A percentile compares a stretch with the other conserved stretches of the same genome.
Conservation (phyloP, 2,113 vertebrate species). For the Sinocyclocheilus anophthalmus region DNA sequence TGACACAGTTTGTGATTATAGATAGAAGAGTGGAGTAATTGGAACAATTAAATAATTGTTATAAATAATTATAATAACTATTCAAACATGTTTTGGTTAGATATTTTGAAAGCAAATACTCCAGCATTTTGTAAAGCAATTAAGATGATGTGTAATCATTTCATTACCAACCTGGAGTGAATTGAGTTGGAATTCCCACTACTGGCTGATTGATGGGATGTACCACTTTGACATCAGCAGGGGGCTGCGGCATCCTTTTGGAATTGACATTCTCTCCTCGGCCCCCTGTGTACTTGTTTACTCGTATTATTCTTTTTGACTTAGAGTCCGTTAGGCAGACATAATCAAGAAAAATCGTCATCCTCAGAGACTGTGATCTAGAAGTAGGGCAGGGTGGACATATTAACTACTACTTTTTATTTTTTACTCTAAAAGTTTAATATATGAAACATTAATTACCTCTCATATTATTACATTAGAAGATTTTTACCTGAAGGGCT, state of each 20-base stretch:
- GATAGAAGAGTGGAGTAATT: background rate
- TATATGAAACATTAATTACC: background rate
- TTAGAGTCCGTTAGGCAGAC: slow-evolving; percentile 82
- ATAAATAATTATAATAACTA: background rate
- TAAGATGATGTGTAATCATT: background rate
- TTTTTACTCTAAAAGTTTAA: background rate
- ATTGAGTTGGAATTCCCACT: slow-evolving; percentile 39
- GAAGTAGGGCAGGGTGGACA: slow-evolving; percentile 28
- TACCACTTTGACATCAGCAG: slow-evolving; percentile 78
- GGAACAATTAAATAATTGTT: background rate
- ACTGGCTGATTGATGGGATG: slow-evolving; percentile 79
- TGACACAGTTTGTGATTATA: background rate
- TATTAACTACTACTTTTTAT: background rate
- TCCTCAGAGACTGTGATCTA: slow-evolving; percentile 74
- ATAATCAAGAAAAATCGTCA: slow-evolving; percentile 81
- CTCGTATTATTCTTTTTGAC: slow-evolving; percentile 76
- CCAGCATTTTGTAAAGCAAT: background rate
- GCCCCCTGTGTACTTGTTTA: slow-evolving; percentile 84
- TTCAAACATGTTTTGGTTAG: background rate
- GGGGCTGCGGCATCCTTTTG: slow-evolving; percentile 69
- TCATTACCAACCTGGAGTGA: slow-evolving; percentile 60
- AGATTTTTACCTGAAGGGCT: slow-evolving; percentile 69
- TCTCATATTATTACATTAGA: background rate
- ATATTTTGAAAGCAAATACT: background rate
- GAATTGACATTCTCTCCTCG: slow-evolving; percentile 73